A percentile compares a stretch with the other conserved stretches of the same genome.
These are phyloP conservation scores for Ascidia mentula DNA, from an alignment of 23 tunicate genomes.

Conservation along the genomic window DNA sequence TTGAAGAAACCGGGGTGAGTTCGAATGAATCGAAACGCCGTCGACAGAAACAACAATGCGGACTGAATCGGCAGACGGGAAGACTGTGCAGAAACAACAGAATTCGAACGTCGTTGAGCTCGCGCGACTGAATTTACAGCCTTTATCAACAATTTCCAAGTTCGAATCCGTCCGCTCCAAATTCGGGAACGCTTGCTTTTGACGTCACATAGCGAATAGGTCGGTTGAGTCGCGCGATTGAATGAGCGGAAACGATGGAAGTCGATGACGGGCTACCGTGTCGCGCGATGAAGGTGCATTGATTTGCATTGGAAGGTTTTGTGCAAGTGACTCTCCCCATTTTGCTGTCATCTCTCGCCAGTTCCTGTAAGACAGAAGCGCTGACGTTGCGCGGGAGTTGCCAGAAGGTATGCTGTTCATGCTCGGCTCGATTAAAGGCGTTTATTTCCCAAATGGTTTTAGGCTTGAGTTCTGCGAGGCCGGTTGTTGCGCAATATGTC, in stretches of 20 bases:
- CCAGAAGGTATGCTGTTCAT: too few species aligned
- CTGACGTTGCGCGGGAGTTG: too few species aligned
- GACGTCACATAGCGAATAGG: background rate
- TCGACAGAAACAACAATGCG: constrained; percentile 1
- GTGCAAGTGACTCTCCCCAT: too few species aligned
- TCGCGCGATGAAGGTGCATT: background rate
- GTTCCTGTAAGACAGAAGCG: too few species aligned
- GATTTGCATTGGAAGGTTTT: constrained; percentile 1
- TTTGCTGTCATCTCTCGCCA: too few species aligned
- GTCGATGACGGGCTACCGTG: background rate
- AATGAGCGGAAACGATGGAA: constrained; percentile 3
- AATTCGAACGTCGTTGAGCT: background rate
- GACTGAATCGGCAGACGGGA: background rate
- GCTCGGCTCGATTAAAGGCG: too few species aligned
- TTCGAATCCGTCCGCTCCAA: too few species aligned
- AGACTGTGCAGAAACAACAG: background rate
- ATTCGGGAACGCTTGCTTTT: background rate
- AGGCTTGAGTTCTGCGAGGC: too few species aligned
- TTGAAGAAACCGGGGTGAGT: too few species aligned
- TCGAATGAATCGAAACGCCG: background rate
- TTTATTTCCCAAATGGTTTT: too few species aligned
- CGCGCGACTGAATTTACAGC: background rate
- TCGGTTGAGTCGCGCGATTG: too few species aligned
- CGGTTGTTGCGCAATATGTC: too few species aligned
- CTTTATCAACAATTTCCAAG: background rate